These are phyloP conservation scores for Tachypleus tridentatus DNA, from an alignment of 1,140 invertebrate genomes.

Conservation along the genomic window DNA sequence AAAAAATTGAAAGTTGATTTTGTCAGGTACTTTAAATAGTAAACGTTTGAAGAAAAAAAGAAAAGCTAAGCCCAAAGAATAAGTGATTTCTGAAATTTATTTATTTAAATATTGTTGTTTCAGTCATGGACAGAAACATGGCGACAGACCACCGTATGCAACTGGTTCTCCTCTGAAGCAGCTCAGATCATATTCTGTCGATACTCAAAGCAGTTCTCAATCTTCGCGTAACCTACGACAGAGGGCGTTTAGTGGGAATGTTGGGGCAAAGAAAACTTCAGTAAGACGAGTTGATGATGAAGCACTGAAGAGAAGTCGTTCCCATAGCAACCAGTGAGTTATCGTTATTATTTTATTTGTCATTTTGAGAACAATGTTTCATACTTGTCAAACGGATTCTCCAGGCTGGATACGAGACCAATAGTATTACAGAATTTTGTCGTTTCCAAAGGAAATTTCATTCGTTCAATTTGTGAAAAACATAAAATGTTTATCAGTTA, in stretches of 20 bases:
- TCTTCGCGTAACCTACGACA: slow-evolving; percentile 11
- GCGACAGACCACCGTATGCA: slow-evolving; percentile 38
- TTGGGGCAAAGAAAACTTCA: slow-evolving; percentile 49
- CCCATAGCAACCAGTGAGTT: slow-evolving; percentile 35
- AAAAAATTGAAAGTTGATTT: too few relatives aligned
- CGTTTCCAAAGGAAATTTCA: too few relatives aligned
- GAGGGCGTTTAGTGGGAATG: slow-evolving; percentile 24
- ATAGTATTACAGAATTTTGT: too few relatives aligned
- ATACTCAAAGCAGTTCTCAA: slow-evolving; percentile 6
- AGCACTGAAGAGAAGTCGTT: slow-evolving; percentile 49
- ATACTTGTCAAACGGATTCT: too few relatives aligned
- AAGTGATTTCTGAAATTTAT: too few relatives aligned
- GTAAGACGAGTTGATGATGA: slow-evolving; percentile 48
- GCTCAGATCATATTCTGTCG: slow-evolving; percentile 20
- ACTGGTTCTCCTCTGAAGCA: slow-evolving; percentile 33
- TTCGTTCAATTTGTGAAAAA: too few relatives aligned
- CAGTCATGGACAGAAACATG: slow-evolving; percentile 45
- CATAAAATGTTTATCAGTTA: too few relatives aligned
- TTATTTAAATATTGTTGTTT: slow-evolving; percentile 24
- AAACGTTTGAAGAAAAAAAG: too few relatives aligned
- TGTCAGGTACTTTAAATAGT: too few relatives aligned
- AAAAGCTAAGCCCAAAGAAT: too few relatives aligned
- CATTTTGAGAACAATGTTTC: too few relatives aligned
- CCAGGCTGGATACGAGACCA: too few relatives aligned
- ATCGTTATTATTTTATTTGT: neutral